Conservation (phyloP, 2,113 vertebrate genomes). For the Engystomops pustulosus region DNA sequence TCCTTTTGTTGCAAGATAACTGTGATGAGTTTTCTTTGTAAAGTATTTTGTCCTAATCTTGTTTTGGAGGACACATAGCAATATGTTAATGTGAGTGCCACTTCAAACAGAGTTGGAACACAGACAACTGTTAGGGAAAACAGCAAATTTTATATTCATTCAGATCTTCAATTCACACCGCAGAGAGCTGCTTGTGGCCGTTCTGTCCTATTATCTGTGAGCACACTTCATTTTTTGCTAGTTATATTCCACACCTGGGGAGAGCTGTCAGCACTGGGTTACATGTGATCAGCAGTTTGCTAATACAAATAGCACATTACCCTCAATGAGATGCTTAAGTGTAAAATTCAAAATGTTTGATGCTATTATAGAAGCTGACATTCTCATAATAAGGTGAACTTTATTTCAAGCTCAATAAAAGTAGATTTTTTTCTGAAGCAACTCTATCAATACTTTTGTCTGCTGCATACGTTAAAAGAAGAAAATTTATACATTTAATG, state of each 20-base stretch:
- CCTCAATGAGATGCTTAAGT: constrained; percentile 18
- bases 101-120: constrained; percentile 13
- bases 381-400: neutral
- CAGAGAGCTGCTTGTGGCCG: neutral
- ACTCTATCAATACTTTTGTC: too few relatives aligned
- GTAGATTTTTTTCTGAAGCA: neutral
- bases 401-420: neutral
- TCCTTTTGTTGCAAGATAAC: constrained; percentile 34
- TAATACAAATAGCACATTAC: constrained; percentile 29
- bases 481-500: too few relatives aligned
- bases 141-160: constrained; percentile 9
- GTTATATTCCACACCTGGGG: constrained; percentile 5
- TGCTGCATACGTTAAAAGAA: too few relatives aligned
- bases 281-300: constrained; percentile 14
- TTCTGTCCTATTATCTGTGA: constrained; percentile 26
- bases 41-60: constrained; percentile 35
- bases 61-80: constrained; percentile 23
- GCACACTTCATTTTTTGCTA: constrained; percentile 4
- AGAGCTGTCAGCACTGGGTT: constrained; percentile 28
- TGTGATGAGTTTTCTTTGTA: constrained; percentile 6
- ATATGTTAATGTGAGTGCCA: constrained; percentile 14
- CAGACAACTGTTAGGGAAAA: neutral
- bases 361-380: neutral
- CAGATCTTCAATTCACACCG: neutral
- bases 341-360: neutral